These are phyloP conservation scores for Phylloscopus trochiloides DNA, from an alignment of 2,113 vertebrate species.

Conservation along the genomic window DNA sequence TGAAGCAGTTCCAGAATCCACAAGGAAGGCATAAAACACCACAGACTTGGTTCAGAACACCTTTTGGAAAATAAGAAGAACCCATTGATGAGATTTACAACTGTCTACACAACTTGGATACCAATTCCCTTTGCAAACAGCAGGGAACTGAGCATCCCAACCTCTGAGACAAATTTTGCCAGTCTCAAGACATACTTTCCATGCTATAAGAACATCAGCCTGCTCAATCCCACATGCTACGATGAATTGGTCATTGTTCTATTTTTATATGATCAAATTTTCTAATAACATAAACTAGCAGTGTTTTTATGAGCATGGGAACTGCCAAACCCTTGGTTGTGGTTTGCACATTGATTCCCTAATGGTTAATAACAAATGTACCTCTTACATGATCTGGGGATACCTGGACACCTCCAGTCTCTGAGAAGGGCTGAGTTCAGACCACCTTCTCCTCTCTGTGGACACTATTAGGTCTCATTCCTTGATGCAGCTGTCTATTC, in stretches of 20 bases:
- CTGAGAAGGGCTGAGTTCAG: background rate
- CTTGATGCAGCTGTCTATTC: background rate
- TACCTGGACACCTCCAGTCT: background rate
- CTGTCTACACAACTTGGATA: constrained; percentile 10
- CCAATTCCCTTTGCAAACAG: background rate
- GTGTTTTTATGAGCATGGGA: background rate
- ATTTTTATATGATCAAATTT: background rate
- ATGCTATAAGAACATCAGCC: background rate
- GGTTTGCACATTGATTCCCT: background rate
- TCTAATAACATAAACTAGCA: background rate
- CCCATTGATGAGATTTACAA: constrained; percentile 41
- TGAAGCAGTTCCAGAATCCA: background rate
- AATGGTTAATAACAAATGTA: background rate
- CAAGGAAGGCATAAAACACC: constrained; percentile 16
- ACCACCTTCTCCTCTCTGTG: background rate
- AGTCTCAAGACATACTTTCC: constrained; percentile 1
- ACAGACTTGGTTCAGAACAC: constrained; percentile 17
- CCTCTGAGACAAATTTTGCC: constrained; percentile 11
- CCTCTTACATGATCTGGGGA: background rate
- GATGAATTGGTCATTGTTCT: background rate
- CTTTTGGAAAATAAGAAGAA: constrained; percentile 42
- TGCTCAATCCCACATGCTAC: background rate
- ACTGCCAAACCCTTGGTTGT: background rate
- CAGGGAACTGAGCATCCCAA: constrained; percentile 3
- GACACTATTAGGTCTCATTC: background rate